Evolutionary conservation across 2,888 invertebrate species (phyloP).

Genomic region (Trilocha varians): DNA sequence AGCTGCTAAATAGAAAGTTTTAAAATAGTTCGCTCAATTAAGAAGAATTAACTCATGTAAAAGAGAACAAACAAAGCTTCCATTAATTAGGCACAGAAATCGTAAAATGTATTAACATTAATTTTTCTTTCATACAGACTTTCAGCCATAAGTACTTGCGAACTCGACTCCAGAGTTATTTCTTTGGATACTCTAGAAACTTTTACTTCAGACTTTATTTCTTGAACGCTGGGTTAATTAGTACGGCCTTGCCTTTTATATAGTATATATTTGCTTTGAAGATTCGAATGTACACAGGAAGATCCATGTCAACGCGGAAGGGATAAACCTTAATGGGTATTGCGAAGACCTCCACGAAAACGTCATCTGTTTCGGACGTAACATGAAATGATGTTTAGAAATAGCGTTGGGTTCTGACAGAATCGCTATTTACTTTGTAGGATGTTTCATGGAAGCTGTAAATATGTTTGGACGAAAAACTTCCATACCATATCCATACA

Average conservation of each 20-base stretch:
- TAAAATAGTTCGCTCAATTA: too few relatives aligned
- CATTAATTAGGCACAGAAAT: too few relatives aligned
- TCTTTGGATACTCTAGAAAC: not conserved
- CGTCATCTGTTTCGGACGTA: conserved; percentile 5
- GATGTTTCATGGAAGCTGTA: too few relatives aligned
- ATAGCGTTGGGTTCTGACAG: conserved; percentile 9
- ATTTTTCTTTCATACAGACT: too few relatives aligned
- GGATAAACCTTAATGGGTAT: not conserved
- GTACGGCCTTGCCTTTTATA: not conserved
- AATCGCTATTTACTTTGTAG: not conserved
- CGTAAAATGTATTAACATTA: too few relatives aligned
- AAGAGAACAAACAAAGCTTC: too few relatives aligned
- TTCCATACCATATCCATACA: too few relatives aligned
- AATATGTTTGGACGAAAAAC: too few relatives aligned
- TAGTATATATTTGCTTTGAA: not conserved
- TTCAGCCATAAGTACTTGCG: too few relatives aligned
- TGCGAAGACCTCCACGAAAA: not conserved
- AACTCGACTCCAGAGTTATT: not conserved
- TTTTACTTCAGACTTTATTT: not conserved
- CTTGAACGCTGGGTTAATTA: not conserved
- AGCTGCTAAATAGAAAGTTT: too few relatives aligned
- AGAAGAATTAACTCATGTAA: too few relatives aligned
- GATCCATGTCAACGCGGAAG: not conserved
- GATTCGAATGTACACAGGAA: not conserved
- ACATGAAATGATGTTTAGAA: conserved; percentile 10